Evolutionary conservation across 2,797 vertebrate species (phyloP), one percentile per base, ranked within the genome.

Genomic region (Phoeniculus purpureus): DNA sequence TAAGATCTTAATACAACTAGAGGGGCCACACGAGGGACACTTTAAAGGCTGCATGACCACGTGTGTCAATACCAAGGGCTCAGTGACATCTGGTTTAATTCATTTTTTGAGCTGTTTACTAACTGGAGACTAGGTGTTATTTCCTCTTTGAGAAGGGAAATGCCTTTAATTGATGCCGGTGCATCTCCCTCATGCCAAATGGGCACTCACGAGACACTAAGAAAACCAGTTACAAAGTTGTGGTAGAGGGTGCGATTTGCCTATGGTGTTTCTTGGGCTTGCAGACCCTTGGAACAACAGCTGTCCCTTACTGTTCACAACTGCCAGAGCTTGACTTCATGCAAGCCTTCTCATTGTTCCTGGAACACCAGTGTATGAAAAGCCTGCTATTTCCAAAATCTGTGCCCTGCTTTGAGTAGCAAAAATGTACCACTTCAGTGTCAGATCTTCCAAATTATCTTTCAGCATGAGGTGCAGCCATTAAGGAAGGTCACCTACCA

Each of bases 21-120:
- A 82, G 61, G 48, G 89, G 62, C 88, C 88, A 81, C 88, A 66
- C 94, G 84, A 94, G 95, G 82, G 73, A 93, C 76, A 58, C 92
- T 89, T 93, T 93, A 93, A 94, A 92, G 79, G 89, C 89, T 79
- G 56, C 56, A 58, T 54, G 89, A 80, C 90, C 89, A 90, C 31
- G 62, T 87, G 86, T 87, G 86, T 94, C 94, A 89, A 81, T 93
- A 94, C 47, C 79, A 87, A 94, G 66, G 32, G 84, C 81, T 78
- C 62, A 64, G 73, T 73, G 85, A 92, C 81, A 83, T 83, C 92
- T 94, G 84, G 84, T 91, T 93, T 81, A 94, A 94, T 94, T 94
- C 88, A 75, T 73, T 94, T 91, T 92, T 85, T 75, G 81, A 93
- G 55, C 89, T 93, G 90, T 92, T 96, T 94, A 93, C 94, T 95